Percentiles rank a stretch among this genome's conserved stretches.
Evolutionary conservation across 2,797 vertebrate species (phyloP).

Genomic region (Masticophis lateralis): DNA sequence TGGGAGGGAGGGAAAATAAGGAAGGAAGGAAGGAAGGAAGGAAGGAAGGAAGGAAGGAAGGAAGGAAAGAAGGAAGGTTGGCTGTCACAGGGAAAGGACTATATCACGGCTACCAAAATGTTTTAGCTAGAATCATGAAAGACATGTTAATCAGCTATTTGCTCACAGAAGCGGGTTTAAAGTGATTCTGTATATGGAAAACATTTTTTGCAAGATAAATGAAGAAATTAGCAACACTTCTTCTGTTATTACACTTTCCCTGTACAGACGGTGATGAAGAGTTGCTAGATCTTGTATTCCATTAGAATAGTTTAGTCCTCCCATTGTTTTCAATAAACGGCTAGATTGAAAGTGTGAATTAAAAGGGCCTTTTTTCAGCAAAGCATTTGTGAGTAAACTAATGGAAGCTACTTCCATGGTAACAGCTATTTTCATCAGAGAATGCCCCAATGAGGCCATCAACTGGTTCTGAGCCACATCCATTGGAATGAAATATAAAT

Average conservation of each 20-base stretch:
- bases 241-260: conserved; percentile 34
- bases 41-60: not conserved
- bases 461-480: not conserved
- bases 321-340: conserved; percentile 18
- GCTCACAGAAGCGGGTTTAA: conserved; percentile 48
- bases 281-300: conserved; percentile 33
- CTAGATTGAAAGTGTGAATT: conserved; percentile 30
- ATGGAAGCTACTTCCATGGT: conserved; percentile 23
- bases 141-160: conserved; percentile 52
- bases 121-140: conserved; percentile 52
- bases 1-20: not conserved
- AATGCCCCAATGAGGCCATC: not conserved
- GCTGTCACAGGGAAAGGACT: conserved; percentile 29
- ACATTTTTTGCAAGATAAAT: conserved; percentile 36
- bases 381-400: not conserved
- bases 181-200: conserved; percentile 39
- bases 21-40: not conserved
- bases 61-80: not conserved
- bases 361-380: conserved; percentile 1
- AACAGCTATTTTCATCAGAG: conserved; percentile 30
- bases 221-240: conserved; percentile 36
- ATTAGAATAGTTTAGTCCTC: conserved; percentile 29
- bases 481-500: not conserved
- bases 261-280: not conserved
- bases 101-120: conserved; percentile 45